Conservation (phyloP, 2,888 invertebrate genomes). For the Callosobruchus maculatus region DNA sequence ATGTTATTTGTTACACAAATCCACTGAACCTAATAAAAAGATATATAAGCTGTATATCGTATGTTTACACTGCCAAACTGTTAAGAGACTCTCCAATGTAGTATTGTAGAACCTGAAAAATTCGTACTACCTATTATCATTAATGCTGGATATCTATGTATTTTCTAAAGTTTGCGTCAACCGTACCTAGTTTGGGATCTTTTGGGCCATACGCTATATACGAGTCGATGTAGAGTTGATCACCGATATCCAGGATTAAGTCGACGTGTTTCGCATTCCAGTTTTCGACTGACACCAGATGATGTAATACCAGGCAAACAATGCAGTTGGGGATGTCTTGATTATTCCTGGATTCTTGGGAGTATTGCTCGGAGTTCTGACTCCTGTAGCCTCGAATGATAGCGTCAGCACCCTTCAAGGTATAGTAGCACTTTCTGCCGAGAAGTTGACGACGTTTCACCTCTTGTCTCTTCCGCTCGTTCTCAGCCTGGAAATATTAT, state of each 20-base stretch:
- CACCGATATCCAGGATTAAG: conserved; percentile 55
- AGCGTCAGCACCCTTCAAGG: conserved; percentile 44
- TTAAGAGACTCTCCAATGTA: too few relatives aligned
- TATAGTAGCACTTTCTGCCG: conserved; percentile 41
- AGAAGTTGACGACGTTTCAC: conserved; percentile 42
- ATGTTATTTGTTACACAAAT: too few relatives aligned
- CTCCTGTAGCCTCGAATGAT: conserved; percentile 50
- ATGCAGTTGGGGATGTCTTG: conserved; percentile 51
- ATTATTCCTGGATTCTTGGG: conserved; percentile 49
- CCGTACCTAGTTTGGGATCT: conserved; percentile 44
- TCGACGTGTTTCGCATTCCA: conserved; percentile 57
- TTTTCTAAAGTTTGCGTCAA: neutral
- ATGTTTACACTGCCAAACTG: too few relatives aligned
- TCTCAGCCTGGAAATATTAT: conserved; percentile 29
- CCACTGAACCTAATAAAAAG: too few relatives aligned
- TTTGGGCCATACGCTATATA: conserved; percentile 54
- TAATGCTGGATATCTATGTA: too few relatives aligned
- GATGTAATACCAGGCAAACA: conserved; percentile 54
- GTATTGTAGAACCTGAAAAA: too few relatives aligned
- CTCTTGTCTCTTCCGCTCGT: conserved; percentile 33
- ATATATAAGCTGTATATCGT: too few relatives aligned
- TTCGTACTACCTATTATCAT: too few relatives aligned
- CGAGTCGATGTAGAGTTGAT: conserved; percentile 60
- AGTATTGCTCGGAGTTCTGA: conserved; percentile 44
- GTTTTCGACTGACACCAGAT: conserved; percentile 52